phyloP scores from a whole-genome alignment of 1,140 invertebrate species.

The Drosophila nikananu region DNA sequence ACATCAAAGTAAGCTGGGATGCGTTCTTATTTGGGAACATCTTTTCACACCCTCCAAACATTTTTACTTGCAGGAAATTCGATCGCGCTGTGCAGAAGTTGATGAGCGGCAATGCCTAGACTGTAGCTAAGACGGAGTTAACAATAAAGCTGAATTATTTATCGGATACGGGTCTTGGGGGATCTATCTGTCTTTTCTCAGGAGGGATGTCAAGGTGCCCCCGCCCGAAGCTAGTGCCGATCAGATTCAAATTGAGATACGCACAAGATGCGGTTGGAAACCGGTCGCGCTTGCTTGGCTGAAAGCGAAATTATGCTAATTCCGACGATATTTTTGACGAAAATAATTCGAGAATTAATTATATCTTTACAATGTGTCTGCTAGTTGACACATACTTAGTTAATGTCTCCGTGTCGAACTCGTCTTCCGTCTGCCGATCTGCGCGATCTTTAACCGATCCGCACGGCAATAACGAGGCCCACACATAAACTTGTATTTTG shows the following conservation, averaged over 20 bases:
- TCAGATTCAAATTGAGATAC: conserved; percentile 34
- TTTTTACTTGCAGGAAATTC: conserved; percentile 87
- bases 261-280: conserved; percentile 33
- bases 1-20: conserved; percentile 89
- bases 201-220: conserved; percentile 43
- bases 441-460: conserved; percentile 16
- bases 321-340: conserved; percentile 30
- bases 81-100: conserved; percentile 88
- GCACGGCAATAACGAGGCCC: conserved; percentile 16
- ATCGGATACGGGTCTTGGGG: conserved; percentile 2
- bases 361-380: conserved; percentile 52
- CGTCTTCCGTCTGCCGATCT: conserved; percentile 42
- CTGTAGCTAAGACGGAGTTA: conserved; percentile 1
- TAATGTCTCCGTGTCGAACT: conserved; percentile 39
- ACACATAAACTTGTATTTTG: conserved; percentile 52
- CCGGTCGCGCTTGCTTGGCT: conserved; percentile 24
- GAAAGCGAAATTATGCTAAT: conserved; percentile 42
- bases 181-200: conserved; percentile 10
- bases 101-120: conserved; percentile 86
- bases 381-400: conserved; percentile 46
- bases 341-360: conserved; percentile 54
- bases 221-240: conserved; percentile 24
- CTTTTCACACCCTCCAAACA: background rate
- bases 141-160: conserved; percentile 40
- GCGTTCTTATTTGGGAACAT: background rate